Percentiles rank a stretch among this genome's conserved stretches.
Conservation (phyloP, 2,797 vertebrate genomes). For the Gambelia wislizenii region DNA sequence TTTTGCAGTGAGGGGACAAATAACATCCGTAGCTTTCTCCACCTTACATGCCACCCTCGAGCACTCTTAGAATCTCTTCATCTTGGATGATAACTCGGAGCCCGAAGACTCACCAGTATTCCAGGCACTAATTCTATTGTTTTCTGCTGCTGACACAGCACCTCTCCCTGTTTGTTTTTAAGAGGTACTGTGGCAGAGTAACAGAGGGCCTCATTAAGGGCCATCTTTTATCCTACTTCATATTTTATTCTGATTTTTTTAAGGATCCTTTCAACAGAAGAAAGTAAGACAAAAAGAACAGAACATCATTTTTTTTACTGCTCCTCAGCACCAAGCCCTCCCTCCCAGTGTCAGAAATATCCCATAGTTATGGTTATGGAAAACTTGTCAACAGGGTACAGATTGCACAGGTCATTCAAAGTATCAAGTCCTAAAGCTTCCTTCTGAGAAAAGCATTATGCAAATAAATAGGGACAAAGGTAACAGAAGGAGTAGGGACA, state of each 20-base stretch:
- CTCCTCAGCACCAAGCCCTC: conserved; percentile 56
- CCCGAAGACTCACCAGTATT: conserved; percentile 60
- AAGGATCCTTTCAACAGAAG: conserved; percentile 70
- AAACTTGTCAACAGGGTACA: conserved; percentile 60
- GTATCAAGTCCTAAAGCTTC: conserved; percentile 61
- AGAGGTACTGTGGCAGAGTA: conserved; percentile 59
- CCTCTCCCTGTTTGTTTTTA: conserved; percentile 60
- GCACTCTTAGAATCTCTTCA: conserved; percentile 44
- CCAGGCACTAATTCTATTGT: conserved; percentile 63
- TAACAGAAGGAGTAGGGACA: too few relatives aligned
- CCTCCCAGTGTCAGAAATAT: conserved; percentile 56
- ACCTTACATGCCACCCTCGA: conserved; percentile 12
- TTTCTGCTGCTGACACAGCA: conserved; percentile 72
- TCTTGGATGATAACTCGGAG: conserved; percentile 50
- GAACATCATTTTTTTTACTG: conserved; percentile 67
- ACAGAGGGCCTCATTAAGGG: conserved; percentile 77
- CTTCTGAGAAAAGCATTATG: conserved; percentile 53
- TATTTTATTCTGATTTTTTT: conserved; percentile 80
- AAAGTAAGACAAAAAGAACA: conserved; percentile 69
- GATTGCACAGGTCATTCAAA: conserved; percentile 62
- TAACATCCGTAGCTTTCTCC: conserved; percentile 38
- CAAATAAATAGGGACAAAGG: not conserved
- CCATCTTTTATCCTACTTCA: conserved; percentile 76
- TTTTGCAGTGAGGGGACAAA: conserved; percentile 42
- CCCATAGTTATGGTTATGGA: conserved; percentile 52